These are phyloP conservation scores for Rosalia funebris DNA, from an alignment of 2,888 invertebrate genomes.

Conservation along the genomic window DNA sequence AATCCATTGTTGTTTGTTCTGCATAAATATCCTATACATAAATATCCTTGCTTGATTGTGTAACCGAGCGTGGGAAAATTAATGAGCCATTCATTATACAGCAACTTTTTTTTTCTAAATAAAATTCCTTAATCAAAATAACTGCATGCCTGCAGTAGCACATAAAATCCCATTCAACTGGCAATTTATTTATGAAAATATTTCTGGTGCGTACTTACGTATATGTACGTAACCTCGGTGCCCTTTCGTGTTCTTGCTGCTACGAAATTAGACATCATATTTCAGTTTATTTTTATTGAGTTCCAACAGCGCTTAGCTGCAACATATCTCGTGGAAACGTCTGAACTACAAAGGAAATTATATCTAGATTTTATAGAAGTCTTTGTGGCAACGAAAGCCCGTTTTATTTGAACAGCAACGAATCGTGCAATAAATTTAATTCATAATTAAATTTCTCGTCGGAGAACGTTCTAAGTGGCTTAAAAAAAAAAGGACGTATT, in stretches of 20 bases:
- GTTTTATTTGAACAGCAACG: no score
- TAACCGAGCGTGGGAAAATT: constrained; percentile 15
- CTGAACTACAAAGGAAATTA: no score
- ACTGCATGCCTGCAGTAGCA: neutral
- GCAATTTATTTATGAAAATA: neutral
- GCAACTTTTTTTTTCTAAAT: neutral
- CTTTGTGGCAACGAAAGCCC: no score
- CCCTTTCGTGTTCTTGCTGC: neutral
- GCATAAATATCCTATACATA: no score
- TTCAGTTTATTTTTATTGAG: neutral
- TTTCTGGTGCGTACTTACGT: neutral
- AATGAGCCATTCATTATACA: neutral
- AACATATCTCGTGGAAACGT: neutral
- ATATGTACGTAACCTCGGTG: neutral
- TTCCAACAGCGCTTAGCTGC: neutral
- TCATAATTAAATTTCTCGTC: no score
- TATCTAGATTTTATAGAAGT: no score
- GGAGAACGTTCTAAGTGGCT: no score
- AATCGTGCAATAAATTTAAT: no score
- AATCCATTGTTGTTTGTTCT: no score
- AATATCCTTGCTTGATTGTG: constrained; percentile 2
- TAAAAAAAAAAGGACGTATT: no score
- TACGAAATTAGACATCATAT: neutral
- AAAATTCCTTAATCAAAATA: neutral
- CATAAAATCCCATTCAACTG: neutral